These are phyloP conservation scores for Campoplex capitator DNA, from an alignment of 2,888 invertebrate species.

Conservation along the genomic window DNA sequence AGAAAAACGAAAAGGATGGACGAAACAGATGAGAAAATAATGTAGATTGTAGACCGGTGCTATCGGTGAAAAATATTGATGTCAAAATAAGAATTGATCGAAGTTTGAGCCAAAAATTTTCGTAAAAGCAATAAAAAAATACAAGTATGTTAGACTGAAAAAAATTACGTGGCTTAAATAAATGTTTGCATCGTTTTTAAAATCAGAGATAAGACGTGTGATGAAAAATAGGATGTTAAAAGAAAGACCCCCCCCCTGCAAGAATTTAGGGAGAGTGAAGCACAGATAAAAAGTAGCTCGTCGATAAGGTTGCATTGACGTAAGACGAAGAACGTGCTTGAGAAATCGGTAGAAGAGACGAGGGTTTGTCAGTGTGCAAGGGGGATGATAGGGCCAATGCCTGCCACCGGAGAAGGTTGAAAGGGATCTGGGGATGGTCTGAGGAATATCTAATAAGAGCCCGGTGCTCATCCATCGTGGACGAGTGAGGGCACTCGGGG, in stretches of 20 bases:
- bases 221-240: conserved; percentile 17
- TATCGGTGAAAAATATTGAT: conserved; percentile 8
- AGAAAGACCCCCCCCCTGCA: neutral
- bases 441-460: conserved; percentile 84
- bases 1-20: neutral
- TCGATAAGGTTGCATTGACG: conserved; percentile 77
- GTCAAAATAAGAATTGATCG: neutral
- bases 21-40: conserved; percentile 22
- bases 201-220: neutral
- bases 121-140: neutral
- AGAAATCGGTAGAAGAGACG: conserved; percentile 54
- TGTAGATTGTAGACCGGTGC: conserved; percentile 4
- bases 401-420: conserved; percentile 71
- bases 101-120: neutral
- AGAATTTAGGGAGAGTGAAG: conserved; percentile 22
- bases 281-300: conserved; percentile 48
- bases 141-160: neutral
- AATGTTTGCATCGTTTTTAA: neutral
- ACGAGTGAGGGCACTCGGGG: conserved; percentile 79
- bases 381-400: conserved; percentile 44
- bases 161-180: neutral
- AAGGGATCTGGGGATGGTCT: conserved; percentile 70
- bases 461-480: conserved; percentile 82
- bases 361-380: conserved; percentile 71
- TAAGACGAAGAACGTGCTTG: conserved; percentile 70